Conservation (phyloP, 2,113 vertebrate genomes). For the Ptychochromis oligacanthus region DNA sequence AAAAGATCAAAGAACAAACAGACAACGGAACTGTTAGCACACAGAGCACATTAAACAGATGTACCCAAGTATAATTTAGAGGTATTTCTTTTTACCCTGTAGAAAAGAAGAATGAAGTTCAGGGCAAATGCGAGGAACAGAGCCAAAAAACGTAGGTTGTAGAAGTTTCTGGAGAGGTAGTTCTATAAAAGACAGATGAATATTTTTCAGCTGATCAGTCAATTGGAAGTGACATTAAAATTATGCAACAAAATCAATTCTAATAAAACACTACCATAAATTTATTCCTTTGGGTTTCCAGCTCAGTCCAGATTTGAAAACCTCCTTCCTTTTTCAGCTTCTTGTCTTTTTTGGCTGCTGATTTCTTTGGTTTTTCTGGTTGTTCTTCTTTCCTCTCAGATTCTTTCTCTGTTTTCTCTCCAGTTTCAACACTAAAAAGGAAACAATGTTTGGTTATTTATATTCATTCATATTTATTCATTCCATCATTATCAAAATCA, state of each 20-base stretch:
- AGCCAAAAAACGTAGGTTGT: slow-evolving; percentile 91
- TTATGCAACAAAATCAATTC: not conserved
- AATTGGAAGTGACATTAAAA: not conserved
- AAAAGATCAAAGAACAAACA: not conserved
- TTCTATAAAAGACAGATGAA: slow-evolving; percentile 78
- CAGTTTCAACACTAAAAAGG: slow-evolving; percentile 83
- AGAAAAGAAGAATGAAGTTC: slow-evolving; percentile 95
- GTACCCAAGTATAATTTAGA: not conserved
- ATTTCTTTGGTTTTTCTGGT: slow-evolving; percentile 61
- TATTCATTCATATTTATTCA: not conserved
- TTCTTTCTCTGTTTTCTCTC: slow-evolving; percentile 83
- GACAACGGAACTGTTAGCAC: not conserved
- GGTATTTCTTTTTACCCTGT: slow-evolving; percentile 78
- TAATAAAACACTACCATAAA: slow-evolving; percentile 83
- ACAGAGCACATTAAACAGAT: not conserved
- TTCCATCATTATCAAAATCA: not conserved
- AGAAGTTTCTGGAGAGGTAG: slow-evolving; percentile 94
- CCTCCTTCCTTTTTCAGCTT: slow-evolving; percentile 70
- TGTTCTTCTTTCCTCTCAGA: slow-evolving; percentile 46
- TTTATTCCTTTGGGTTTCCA: slow-evolving; percentile 90
- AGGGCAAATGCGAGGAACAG: slow-evolving; percentile 92
- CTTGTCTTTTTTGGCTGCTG: slow-evolving; percentile 75
- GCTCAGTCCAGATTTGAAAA: slow-evolving; percentile 90
- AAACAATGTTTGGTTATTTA: slow-evolving; percentile 14
- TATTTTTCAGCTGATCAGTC: not conserved